Percentiles rank a stretch among this genome's conserved stretches.
Conservation (phyloP, 1,140 invertebrate genomes). For the Drosophila fuyamai region DNA sequence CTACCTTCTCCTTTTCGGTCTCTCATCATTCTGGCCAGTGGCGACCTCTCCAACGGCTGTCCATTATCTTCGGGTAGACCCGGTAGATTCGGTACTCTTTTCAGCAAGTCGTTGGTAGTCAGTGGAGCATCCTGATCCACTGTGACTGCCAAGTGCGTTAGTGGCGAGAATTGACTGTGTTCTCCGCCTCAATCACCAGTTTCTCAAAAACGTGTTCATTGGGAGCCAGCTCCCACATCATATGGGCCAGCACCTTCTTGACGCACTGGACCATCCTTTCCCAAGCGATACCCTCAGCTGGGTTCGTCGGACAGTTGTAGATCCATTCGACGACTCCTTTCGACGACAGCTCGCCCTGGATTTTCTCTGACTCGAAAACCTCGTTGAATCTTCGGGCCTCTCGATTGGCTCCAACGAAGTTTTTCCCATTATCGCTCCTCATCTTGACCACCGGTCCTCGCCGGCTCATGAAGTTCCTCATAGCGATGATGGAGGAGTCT, state of each 20-base stretch:
- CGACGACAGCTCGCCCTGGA: too few relatives aligned
- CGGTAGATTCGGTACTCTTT: neutral
- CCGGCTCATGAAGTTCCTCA: neutral
- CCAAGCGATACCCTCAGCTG: too few relatives aligned
- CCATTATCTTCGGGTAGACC: neutral
- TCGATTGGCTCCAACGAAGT: neutral
- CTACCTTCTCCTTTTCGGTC: too few relatives aligned
- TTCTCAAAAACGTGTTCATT: neutral
- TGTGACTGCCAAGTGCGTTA: too few relatives aligned
- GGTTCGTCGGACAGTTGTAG: too few relatives aligned
- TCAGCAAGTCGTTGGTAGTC: neutral
- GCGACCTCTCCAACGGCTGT: neutral
- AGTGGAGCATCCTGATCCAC: neutral
- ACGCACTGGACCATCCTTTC: too few relatives aligned
- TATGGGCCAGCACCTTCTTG: too few relatives aligned
- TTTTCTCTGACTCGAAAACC: too few relatives aligned
- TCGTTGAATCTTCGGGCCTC: neutral
- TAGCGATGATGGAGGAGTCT: neutral
- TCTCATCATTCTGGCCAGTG: neutral
- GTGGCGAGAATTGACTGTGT: too few relatives aligned
- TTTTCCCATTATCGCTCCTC: neutral
- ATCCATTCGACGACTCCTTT: too few relatives aligned
- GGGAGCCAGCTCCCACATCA: too few relatives aligned
- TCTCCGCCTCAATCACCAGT: too few relatives aligned
- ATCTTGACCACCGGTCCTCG: neutral